A percentile compares a stretch with the other conserved stretches of the same genome.
phyloP scores from a whole-genome alignment of 2,888 invertebrate species.

The Pandemis heparana region DNA sequence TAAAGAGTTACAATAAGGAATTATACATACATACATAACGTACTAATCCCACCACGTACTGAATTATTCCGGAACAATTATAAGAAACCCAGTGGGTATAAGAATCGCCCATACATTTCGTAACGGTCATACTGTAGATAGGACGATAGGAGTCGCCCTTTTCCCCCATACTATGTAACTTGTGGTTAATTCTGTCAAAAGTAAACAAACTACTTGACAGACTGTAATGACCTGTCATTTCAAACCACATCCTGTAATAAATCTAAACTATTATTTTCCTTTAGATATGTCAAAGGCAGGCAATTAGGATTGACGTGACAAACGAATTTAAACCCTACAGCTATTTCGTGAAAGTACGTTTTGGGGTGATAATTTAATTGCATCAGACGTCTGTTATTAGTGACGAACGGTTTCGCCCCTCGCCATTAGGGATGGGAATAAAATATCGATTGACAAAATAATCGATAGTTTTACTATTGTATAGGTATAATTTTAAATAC shows the following conservation, averaged over 20 bases:
- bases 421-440: not conserved
- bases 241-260: constrained; percentile 21
- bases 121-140: too few relatives aligned
- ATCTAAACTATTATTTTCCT: constrained; percentile 28
- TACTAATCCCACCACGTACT: too few relatives aligned
- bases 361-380: not conserved
- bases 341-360: not conserved
- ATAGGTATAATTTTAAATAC: not conserved
- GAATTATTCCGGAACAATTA: too few relatives aligned
- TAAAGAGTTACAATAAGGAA: too few relatives aligned
- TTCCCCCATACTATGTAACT: too few relatives aligned
- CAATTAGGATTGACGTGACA: constrained; percentile 9
- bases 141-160: too few relatives aligned
- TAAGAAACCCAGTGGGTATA: too few relatives aligned
- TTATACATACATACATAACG: too few relatives aligned
- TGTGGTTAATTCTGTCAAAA: not conserved
- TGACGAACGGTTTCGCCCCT: not conserved
- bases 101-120: too few relatives aligned
- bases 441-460: not conserved
- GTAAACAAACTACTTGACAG: constrained; percentile 15
- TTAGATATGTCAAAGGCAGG: constrained; percentile 32
- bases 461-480: too few relatives aligned
- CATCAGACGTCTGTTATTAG: constrained; percentile 7
- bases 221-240: constrained; percentile 16
- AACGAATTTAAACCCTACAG: not conserved